These are phyloP conservation scores for Corythaeola cristata DNA, from an alignment of 2,113 vertebrate species.

Conservation along the genomic window DNA sequence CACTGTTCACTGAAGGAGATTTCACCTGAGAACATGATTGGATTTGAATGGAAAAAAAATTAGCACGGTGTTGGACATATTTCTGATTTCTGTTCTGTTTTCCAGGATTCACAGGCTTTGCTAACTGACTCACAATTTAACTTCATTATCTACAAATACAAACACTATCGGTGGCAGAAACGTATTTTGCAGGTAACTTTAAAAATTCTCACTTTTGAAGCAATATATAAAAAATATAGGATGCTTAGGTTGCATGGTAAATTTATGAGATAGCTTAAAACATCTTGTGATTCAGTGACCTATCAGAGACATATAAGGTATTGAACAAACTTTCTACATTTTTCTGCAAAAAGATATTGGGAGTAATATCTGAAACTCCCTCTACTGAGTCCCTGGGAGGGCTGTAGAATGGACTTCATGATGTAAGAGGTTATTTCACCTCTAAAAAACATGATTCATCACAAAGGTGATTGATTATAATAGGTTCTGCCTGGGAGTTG, in stretches of 20 bases:
- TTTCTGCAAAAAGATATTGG: background rate
- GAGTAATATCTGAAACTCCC: background rate
- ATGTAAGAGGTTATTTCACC: background rate
- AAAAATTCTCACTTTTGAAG: background rate
- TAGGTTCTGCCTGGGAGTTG: background rate
- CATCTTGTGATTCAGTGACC: background rate
- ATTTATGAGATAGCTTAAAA: background rate
- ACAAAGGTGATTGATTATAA: background rate
- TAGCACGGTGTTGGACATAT: background rate
- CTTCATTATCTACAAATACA: constrained; percentile 80
- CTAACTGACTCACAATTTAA: constrained; percentile 69
- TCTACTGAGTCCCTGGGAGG: background rate
- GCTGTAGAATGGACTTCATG: background rate
- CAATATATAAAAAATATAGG: background rate
- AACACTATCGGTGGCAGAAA: constrained; percentile 82
- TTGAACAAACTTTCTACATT: background rate
- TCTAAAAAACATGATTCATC: background rate
- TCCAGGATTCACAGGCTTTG: constrained; percentile 61
- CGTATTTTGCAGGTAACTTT: constrained; percentile 76
- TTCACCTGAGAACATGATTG: background rate
- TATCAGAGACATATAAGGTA: background rate
- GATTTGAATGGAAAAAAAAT: background rate
- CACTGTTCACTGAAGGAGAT: background rate
- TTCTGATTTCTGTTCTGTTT: constrained; percentile 2
- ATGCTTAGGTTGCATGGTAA: background rate